Percentiles rank a stretch among this genome's conserved stretches.
Evolutionary conservation across 2,113 vertebrate species (phyloP).

Genomic region (Saccopteryx leptura): DNA sequence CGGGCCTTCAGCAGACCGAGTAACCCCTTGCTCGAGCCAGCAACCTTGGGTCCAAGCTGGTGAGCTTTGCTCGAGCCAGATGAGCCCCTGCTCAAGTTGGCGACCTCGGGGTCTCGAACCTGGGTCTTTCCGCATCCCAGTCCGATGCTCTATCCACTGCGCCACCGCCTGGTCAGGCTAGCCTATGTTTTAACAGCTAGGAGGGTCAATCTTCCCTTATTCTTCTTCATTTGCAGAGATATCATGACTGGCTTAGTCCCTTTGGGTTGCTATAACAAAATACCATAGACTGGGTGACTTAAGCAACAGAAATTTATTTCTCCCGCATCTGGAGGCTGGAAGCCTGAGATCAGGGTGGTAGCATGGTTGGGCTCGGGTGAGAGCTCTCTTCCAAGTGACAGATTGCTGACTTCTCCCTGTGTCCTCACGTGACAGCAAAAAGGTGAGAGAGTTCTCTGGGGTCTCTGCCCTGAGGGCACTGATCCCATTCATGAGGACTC

Average conservation of each 20-base stretch:
- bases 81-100: too few relatives aligned
- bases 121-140: too few relatives aligned
- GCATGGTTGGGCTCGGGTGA: not conserved
- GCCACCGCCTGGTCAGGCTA: too few relatives aligned
- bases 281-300: not conserved
- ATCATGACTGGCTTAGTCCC: not conserved
- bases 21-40: too few relatives aligned
- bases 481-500: not conserved
- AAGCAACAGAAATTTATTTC: not conserved
- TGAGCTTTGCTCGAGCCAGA: too few relatives aligned
- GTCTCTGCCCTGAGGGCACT: not conserved
- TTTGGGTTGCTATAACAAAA: not conserved
- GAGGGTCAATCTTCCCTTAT: not conserved
- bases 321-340: not conserved
- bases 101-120: too few relatives aligned
- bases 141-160: too few relatives aligned
- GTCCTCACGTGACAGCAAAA: not conserved
- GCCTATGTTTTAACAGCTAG: not conserved
- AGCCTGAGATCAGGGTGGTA: not conserved
- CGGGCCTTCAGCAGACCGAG: too few relatives aligned
- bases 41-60: too few relatives aligned
- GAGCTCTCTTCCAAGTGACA: not conserved
- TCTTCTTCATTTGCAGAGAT: not conserved
- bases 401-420: not conserved
- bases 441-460: not conserved